Evolutionary conservation across 2,797 vertebrate genomes (phyloP).

Genomic region (Euthynnus affinis): DNA sequence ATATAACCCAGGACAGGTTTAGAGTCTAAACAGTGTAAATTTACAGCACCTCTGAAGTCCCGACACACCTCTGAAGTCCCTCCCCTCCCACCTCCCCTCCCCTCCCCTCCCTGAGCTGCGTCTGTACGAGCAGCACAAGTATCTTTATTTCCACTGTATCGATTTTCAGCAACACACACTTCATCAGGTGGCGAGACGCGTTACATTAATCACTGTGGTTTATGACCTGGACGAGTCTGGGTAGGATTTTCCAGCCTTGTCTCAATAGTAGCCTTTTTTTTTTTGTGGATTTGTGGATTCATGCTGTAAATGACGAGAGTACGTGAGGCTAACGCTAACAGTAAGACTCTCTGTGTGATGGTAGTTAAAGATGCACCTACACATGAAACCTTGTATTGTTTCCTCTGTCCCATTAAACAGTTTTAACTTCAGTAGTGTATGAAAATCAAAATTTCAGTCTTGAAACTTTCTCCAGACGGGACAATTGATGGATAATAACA

Average conservation of each 20-base stretch:
- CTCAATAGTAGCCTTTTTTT: conserved; percentile 5
- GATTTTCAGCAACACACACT: conserved; percentile 34
- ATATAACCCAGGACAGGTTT: conserved; percentile 56
- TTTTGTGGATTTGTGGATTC: background rate
- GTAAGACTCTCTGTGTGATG: background rate
- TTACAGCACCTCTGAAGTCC: conserved; percentile 33
- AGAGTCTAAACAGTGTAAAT: conserved; percentile 57
- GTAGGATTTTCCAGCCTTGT: conserved; percentile 18
- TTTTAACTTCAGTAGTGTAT: too few relatives aligned
- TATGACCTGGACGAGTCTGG: conserved; percentile 12
- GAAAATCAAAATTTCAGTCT: too few relatives aligned
- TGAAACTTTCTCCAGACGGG: too few relatives aligned
- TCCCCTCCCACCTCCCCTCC: background rate
- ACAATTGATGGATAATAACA: too few relatives aligned
- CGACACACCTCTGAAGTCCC: too few relatives aligned
- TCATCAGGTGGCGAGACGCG: conserved; percentile 26
- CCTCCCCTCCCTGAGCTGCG: conserved; percentile 2
- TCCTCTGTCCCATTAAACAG: too few relatives aligned
- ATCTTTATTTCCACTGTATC: conserved; percentile 49
- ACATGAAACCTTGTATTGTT: background rate
- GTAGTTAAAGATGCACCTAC: background rate
- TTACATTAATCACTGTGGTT: conserved; percentile 32
- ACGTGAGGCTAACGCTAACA: background rate
- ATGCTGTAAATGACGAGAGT: background rate
- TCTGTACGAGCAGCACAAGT: too few relatives aligned